phyloP scores from a whole-genome alignment of 92 coral and sea anemone genomes.

The Micromussa lordhowensis region DNA sequence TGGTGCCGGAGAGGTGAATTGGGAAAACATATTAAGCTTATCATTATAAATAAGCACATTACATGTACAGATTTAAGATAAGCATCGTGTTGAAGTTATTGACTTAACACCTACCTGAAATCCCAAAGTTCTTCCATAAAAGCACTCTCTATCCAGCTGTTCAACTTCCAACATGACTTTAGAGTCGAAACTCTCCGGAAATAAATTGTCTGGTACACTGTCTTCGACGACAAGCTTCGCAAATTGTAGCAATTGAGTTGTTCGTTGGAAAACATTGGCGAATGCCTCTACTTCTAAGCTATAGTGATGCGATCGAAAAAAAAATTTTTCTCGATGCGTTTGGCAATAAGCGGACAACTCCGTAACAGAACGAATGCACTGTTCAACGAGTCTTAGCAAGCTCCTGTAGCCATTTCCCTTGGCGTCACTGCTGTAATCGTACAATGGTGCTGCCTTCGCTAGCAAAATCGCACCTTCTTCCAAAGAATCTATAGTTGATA shows the following conservation, averaged over 20 bases:
- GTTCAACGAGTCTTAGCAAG: constrained; percentile 75
- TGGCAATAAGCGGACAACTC: constrained; percentile 84
- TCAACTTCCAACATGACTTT: constrained; percentile 83
- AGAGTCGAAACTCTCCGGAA: constrained; percentile 82
- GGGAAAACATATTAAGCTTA: neutral
- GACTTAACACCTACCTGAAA: constrained; percentile 76
- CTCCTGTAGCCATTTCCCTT: constrained; percentile 97
- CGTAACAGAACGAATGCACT: constrained; percentile 81
- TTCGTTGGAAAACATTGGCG: constrained; percentile 73
- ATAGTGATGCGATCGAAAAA: constrained; percentile 94
- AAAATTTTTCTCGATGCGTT: constrained; percentile 82
- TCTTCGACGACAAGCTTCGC: constrained; percentile 74
- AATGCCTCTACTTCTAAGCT: constrained; percentile 89
- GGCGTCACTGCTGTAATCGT: constrained; percentile 82
- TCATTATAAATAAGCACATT: neutral
- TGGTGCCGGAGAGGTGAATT: neutral
- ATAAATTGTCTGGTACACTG: constrained; percentile 75
- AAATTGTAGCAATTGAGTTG: constrained; percentile 77
- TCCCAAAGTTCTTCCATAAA: constrained; percentile 94
- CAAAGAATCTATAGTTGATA: constrained; percentile 62
- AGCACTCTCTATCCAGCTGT: constrained; percentile 90
- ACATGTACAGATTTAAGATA: neutral
- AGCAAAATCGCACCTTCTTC: constrained; percentile 73
- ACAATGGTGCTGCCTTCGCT: constrained; percentile 74
- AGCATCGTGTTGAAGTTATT: neutral